A percentile compares a stretch with the other conserved stretches of the same genome.
Conservation (phyloP, 1,140 invertebrate species). For the Gryon sp. region DNA sequence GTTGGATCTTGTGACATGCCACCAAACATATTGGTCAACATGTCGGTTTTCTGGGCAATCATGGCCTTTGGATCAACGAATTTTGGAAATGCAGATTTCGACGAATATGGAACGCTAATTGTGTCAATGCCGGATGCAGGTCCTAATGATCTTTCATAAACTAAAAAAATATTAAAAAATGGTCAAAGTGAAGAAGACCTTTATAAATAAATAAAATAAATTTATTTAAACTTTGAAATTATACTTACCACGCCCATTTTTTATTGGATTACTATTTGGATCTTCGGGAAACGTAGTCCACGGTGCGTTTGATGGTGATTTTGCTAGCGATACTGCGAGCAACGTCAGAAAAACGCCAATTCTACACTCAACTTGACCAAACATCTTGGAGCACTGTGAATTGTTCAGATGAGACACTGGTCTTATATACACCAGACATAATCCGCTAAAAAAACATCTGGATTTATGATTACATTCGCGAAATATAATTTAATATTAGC, state of each 20-base stretch:
- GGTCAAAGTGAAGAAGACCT: background rate
- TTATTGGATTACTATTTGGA: slow-evolving; percentile 61
- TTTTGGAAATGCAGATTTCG: slow-evolving; percentile 72
- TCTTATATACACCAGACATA: slow-evolving; percentile 66
- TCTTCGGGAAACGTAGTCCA: slow-evolving; percentile 55
- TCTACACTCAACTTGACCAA: slow-evolving; percentile 37
- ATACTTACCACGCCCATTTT: no score
- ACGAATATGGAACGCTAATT: slow-evolving; percentile 68
- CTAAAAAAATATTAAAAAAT: slow-evolving; percentile 49
- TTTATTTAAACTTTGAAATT: no score
- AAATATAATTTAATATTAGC: slow-evolving; percentile 21
- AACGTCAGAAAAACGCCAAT: slow-evolving; percentile 54
- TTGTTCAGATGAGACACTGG: slow-evolving; percentile 18
- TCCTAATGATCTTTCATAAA: slow-evolving; percentile 67
- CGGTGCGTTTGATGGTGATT: slow-evolving; percentile 53
- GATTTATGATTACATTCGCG: slow-evolving; percentile 40
- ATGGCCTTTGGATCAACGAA: slow-evolving; percentile 72
- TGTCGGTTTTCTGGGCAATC: slow-evolving; percentile 71
- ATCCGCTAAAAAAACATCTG: slow-evolving; percentile 65
- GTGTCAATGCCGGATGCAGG: slow-evolving; percentile 63
- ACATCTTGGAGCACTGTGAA: slow-evolving; percentile 66
- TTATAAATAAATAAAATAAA: no score
- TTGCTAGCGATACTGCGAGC: slow-evolving; percentile 29
- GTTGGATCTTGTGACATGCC: slow-evolving; percentile 41
- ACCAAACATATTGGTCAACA: slow-evolving; percentile 69